These are phyloP conservation scores for Lydus trimaculatus DNA, from an alignment of 2,888 invertebrate genomes.

Conservation along the genomic window DNA sequence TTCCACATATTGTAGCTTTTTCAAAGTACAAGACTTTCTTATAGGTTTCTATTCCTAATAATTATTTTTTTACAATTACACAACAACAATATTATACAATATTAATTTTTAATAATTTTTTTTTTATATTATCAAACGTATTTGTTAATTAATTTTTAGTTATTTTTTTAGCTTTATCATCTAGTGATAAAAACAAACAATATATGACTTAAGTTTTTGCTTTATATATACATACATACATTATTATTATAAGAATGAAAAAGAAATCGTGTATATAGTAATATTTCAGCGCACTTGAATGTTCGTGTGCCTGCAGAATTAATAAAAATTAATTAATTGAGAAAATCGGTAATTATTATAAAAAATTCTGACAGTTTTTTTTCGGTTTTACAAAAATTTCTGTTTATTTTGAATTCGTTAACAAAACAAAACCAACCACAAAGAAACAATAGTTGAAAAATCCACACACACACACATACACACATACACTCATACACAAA, in stretches of 20 bases:
- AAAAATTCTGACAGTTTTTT: slow-evolving; percentile 48
- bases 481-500: not conserved
- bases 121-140: slow-evolving; percentile 55
- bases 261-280: slow-evolving; percentile 56
- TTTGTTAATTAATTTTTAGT: slow-evolving; percentile 62
- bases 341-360: slow-evolving; percentile 43
- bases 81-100: slow-evolving; percentile 24
- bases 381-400: not conserved
- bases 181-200: slow-evolving; percentile 47
- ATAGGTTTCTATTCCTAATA: slow-evolving; percentile 58
- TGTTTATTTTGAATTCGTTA: not conserved
- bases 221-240: slow-evolving; percentile 32
- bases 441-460: slow-evolving; percentile 55
- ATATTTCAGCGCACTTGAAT: slow-evolving; percentile 56
- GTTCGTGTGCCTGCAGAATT: slow-evolving; percentile 56
- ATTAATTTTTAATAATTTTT: slow-evolving; percentile 54
- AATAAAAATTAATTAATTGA: slow-evolving; percentile 31
- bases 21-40: slow-evolving; percentile 58
- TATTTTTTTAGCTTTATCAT: slow-evolving; percentile 23
- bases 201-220: slow-evolving; percentile 56
- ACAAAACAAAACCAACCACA: not conserved
- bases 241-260: not conserved
- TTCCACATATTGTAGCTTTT: slow-evolving; percentile 56
- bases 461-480: not conserved
- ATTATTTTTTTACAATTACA: slow-evolving; percentile 58